Conservation (phyloP, 2,113 vertebrate species). For the Phocoena sinus region DNA sequence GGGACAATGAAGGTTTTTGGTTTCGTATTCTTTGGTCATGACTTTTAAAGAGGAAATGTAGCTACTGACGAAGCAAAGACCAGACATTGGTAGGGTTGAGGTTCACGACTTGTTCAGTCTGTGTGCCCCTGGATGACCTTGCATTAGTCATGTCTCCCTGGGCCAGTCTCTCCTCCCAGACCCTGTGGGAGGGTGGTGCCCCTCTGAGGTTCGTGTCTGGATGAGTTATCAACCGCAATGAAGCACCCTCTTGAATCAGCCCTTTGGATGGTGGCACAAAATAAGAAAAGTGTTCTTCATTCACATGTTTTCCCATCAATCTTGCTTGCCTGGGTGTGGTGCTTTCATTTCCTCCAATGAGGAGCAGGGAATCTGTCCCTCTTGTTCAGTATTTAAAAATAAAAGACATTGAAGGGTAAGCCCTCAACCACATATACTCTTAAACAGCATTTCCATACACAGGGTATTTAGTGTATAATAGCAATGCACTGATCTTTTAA, state of each 20-base stretch:
- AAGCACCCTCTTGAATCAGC: slow-evolving; percentile 69
- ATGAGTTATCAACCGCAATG: slow-evolving; percentile 64
- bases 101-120: slow-evolving; percentile 6
- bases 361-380: background rate
- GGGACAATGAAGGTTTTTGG: background rate
- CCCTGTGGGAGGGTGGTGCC: slow-evolving; percentile 60
- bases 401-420: background rate
- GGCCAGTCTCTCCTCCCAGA: slow-evolving; percentile 29
- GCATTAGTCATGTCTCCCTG: slow-evolving; percentile 65
- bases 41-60: slow-evolving; percentile 37
- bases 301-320: slow-evolving; percentile 65
- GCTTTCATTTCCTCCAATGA: slow-evolving; percentile 43
- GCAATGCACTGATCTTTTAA: background rate
- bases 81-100: slow-evolving; percentile 15
- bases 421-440: background rate
- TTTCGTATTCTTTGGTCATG: slow-evolving; percentile 24
- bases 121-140: slow-evolving; percentile 60
- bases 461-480: background rate
- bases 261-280: slow-evolving; percentile 44
- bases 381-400: slow-evolving; percentile 35
- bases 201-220: slow-evolving; percentile 52
- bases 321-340: slow-evolving; percentile 66
- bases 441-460: background rate
- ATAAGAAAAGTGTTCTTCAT: slow-evolving; percentile 63
- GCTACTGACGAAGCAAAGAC: background rate